A percentile compares a stretch with the other conserved stretches of the same genome.
phyloP scores from a whole-genome alignment of 2,797 vertebrate species.

The Neosilurus hyrtlii region DNA sequence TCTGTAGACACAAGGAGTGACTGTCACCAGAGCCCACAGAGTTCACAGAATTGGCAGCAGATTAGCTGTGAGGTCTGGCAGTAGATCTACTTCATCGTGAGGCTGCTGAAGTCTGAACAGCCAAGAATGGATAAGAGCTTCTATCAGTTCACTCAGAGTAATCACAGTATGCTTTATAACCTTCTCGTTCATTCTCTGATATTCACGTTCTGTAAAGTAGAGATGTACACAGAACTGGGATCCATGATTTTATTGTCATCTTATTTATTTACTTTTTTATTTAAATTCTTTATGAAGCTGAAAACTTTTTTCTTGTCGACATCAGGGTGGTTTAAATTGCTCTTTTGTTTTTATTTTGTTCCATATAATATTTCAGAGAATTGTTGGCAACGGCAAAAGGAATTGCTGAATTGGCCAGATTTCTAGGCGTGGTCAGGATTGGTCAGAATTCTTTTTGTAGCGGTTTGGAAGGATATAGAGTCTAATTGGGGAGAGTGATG shows the following conservation, averaged over 20 bases:
- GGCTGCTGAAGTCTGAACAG: constrained; percentile 18
- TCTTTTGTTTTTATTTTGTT: neutral
- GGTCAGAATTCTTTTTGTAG: neutral
- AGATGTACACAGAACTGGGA: neutral
- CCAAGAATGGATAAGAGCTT: neutral
- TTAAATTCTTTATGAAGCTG: no score
- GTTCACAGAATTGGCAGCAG: constrained; percentile 48
- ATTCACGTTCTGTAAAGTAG: neutral
- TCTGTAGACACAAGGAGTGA: constrained; percentile 13
- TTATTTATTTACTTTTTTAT: no score
- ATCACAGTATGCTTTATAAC: neutral
- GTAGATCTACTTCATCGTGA: constrained; percentile 11
- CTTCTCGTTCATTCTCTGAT: neutral
- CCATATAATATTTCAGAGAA: neutral
- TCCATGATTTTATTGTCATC: no score
- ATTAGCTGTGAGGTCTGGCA: constrained; percentile 40
- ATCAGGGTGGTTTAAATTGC: neutral
- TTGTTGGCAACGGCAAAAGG: neutral
- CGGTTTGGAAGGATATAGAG: no score
- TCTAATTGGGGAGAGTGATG: no score
- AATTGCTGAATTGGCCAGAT: neutral
- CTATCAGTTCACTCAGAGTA: neutral
- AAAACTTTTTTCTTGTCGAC: neutral
- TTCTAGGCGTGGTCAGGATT: neutral
- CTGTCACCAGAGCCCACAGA: constrained; percentile 20